Evolutionary conservation across 2,888 invertebrate genomes (phyloP), one percentile per base, ranked within the genome.

Genomic region (Pharmacophagus antenor): DNA sequence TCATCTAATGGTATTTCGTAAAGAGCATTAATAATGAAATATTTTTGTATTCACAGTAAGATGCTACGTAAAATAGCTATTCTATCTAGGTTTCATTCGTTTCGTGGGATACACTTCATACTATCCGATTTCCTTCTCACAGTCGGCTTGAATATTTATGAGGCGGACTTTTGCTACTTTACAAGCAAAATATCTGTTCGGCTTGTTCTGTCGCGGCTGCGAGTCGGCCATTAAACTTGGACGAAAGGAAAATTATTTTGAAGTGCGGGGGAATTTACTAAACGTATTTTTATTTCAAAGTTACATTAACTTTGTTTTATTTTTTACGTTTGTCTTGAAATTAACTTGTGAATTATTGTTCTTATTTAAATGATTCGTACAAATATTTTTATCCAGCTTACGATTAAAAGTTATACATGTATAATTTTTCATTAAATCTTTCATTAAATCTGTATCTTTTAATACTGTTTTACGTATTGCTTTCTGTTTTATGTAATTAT

Each of bases 91-190:
- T 44, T 57, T 12, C 20, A 20, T 51, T 27, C n/a, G 20, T 51
- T 51, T 51, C 57, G 31, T 20, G 41, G 25, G 42, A 50, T 41
- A 27, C 50, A 44, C 44, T 51, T 51, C 44, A 12, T 44, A 73
- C 77, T 77, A 81, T 83, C 74, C 76, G 78, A 80, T 80, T 81
- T 78, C 73, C 74, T 73, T 70, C 66, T 66, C 67, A 65, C 69
- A 71, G 66, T 68, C 65, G 65, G 67, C 67, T 69, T 82, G 80
- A 83, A 84, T 84, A 84, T 85, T 84, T 81, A 84, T 84, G 81
- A 80, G 77, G 67, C 71, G 65, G 75, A 80, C 76, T 82, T 80
- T 79, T 73, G 73, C 76, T 74, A 73, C 74, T 73, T 79, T 79
- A 76, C 72, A 75, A 74, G 73, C 72, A 73, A 75, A 60, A 61